phyloP scores from a whole-genome alignment of 2,113 vertebrate genomes.

The Lepidothrix coronata region DNA sequence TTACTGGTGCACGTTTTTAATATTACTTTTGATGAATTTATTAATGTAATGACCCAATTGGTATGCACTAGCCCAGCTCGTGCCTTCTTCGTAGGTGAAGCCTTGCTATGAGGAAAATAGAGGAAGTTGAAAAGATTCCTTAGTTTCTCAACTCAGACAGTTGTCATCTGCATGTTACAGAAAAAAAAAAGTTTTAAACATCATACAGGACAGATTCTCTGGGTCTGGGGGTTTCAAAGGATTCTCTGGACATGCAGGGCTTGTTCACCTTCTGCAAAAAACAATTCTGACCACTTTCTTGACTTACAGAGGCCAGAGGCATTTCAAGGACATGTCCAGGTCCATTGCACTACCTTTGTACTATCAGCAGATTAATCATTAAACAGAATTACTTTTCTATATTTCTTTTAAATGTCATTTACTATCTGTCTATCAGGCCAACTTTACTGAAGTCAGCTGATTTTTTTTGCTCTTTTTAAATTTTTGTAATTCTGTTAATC shows the following conservation, averaged over 20 bases:
- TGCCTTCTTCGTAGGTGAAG: not conserved
- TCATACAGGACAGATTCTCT: not conserved
- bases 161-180: not conserved
- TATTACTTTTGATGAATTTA: not conserved
- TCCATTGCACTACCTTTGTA: not conserved
- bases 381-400: not conserved
- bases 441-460: not conserved
- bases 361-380: not conserved
- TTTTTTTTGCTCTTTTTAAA: not conserved
- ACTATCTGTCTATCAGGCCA: not conserved
- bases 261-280: not conserved
- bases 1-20: not conserved
- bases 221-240: not conserved
- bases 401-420: not conserved
- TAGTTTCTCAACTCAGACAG: not conserved
- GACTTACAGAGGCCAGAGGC: not conserved
- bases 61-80: not conserved
- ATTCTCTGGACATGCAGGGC: not conserved
- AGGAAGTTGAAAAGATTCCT: not conserved
- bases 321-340: not conserved
- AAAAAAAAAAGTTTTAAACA: not conserved
- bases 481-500: not conserved
- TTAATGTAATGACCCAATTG: not conserved
- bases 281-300: not conserved
- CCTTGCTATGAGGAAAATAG: not conserved